Evolutionary conservation across 2,113 vertebrate species (phyloP), one percentile per base, ranked within the genome.

Genomic region (Tyto alba): DNA sequence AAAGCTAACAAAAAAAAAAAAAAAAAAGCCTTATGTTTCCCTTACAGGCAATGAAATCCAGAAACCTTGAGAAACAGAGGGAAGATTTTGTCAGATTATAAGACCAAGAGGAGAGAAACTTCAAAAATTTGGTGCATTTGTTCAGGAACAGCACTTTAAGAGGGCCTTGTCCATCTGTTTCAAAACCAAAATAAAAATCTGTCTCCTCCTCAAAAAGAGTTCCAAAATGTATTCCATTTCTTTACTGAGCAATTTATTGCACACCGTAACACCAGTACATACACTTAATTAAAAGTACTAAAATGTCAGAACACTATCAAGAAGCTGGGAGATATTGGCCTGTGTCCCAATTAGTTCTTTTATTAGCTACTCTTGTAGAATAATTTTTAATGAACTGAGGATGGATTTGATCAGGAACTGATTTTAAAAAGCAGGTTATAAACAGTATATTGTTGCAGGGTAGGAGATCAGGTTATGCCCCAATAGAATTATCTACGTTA

Each of bases 311-410:
- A 89, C 57, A 91, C 68, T 80, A 34, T 83, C 81, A 97, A 48
- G 29, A 95, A 93, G 59, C 62, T 40, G 45, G 79, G 66, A 88
- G 53, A 81, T 60, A 41, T 21, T 95, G 76, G 81, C 52, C 59
- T 77, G 59, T 85, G 83, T 85, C 81, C 82, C 89, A 88, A 95
- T 96, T 97, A 96, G 92, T 94, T 93, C 76, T 97, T 95, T 96
- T 95, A 81, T 93, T 79, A 97, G 82, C 57, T 64, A 72, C 68
- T 64, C 36, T 74, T 82, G 47, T 73, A 91, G 71, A 81, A 83
- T 81, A 88, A 74, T 60, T 93, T 95, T 95, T 85, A 94, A 55
- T 84, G 76, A 97, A 93, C 41, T 59, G 48, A 32, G 21, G 75
- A 79, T 69, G n/a, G 66, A 85, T 85, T 88, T 80, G 81, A 85